phyloP scores from a whole-genome alignment of 2,797 vertebrate species.

The Leuciscus waleckii region DNA sequence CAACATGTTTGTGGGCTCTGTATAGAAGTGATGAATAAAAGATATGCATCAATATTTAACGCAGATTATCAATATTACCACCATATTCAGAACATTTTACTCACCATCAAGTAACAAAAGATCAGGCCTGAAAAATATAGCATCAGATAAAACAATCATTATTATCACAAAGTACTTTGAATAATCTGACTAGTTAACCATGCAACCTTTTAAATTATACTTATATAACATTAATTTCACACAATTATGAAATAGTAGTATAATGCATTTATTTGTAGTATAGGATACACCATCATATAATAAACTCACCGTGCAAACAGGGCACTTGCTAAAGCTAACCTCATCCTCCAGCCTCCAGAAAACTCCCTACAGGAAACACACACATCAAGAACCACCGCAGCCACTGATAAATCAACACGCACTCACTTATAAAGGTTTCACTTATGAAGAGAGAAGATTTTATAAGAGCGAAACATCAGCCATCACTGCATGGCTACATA shows the following conservation, averaged over 20 bases:
- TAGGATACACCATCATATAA: neutral
- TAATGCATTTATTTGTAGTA: neutral
- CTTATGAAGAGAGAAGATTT: neutral
- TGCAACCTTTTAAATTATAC: neutral
- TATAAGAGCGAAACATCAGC: neutral
- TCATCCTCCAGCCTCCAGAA: constrained; percentile 98
- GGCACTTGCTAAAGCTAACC: constrained; percentile 92
- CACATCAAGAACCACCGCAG: neutral
- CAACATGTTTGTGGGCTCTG: constrained; percentile 99
- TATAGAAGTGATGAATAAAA: neutral
- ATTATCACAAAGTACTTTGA: neutral
- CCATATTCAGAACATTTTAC: constrained; percentile 55
- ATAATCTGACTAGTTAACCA: neutral
- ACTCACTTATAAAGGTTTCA: neutral
- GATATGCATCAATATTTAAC: neutral
- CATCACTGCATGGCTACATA: constrained; percentile 10
- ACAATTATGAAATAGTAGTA: neutral
- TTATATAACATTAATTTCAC: too few relatives aligned
- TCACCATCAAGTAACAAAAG: constrained; percentile 95
- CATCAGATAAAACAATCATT: neutral
- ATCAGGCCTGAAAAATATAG: constrained; percentile 83
- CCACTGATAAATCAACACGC: neutral
- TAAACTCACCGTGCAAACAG: constrained; percentile 90
- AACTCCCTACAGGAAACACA: constrained; percentile 85
- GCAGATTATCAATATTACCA: neutral